Percentiles rank a stretch among this genome's conserved stretches.
phyloP scores from a whole-genome alignment of 2,797 vertebrate genomes.

The Gymnothorax reevesii region DNA sequence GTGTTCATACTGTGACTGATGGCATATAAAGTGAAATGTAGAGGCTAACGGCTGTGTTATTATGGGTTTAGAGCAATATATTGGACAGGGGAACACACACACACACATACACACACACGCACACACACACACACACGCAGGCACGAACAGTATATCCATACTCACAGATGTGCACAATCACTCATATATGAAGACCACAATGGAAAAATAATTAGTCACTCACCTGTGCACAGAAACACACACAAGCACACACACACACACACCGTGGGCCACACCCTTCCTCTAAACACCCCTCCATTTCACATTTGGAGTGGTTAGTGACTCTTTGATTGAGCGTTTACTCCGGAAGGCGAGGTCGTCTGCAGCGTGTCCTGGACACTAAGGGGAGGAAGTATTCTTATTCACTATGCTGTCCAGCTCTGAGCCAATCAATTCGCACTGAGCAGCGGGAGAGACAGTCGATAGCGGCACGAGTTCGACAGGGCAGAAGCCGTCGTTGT shows the following conservation, averaged over 20 bases:
- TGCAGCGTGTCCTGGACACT: not conserved
- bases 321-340: too few relatives aligned
- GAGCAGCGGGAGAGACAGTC: not conserved
- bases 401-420: slow-evolving; percentile 14
- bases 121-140: not conserved
- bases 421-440: slow-evolving; percentile 6
- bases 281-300: too few relatives aligned
- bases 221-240: too few relatives aligned
- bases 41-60: not conserved
- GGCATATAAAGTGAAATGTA: not conserved
- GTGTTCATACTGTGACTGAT: not conserved
- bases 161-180: not conserved
- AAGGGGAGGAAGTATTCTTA: slow-evolving; percentile 24
- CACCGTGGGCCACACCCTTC: too few relatives aligned
- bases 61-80: not conserved
- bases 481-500: not conserved
- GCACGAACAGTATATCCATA: not conserved
- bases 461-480: not conserved
- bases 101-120: not conserved
- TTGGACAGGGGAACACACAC: not conserved
- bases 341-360: too few relatives aligned
- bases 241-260: too few relatives aligned
- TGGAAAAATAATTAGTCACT: too few relatives aligned
- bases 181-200: too few relatives aligned
- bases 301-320: too few relatives aligned